Evolutionary conservation across 1,140 invertebrate species (phyloP).

Genomic region (Megalopta genalis): DNA sequence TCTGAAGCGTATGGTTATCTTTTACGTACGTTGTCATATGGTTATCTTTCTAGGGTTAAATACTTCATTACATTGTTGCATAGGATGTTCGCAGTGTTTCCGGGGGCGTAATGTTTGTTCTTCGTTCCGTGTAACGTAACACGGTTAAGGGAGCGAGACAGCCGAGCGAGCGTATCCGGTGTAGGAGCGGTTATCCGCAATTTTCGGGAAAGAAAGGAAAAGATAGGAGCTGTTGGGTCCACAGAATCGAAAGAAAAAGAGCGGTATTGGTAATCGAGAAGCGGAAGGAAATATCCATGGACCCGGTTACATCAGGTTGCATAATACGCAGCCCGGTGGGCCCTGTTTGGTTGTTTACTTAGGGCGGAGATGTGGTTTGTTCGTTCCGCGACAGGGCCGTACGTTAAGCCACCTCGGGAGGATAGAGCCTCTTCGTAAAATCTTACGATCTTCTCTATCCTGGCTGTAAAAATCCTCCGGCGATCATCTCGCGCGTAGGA

Average conservation of each 20-base stretch:
- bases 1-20: no score
- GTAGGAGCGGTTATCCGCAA: slow-evolving; percentile 39
- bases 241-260: neutral
- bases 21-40: no score
- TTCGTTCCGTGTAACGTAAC: slow-evolving; percentile 3
- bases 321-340: slow-evolving; percentile 47
- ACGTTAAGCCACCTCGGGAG: neutral
- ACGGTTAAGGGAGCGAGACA: neutral
- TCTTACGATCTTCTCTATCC: slow-evolving; percentile 24
- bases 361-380: slow-evolving; percentile 56
- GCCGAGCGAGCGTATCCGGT: slow-evolving; percentile 15
- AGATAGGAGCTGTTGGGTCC: neutral
- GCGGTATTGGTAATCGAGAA: slow-evolving; percentile 14
- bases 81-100: no score
- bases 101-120: neutral
- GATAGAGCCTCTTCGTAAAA: slow-evolving; percentile 22
- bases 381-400: slow-evolving; percentile 23
- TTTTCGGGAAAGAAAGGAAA: slow-evolving; percentile 11
- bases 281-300: slow-evolving; percentile 53
- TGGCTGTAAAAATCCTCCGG: slow-evolving; percentile 39
- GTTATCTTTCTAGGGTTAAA: no score
- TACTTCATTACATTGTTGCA: no score
- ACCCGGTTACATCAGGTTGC: slow-evolving; percentile 62
- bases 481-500: slow-evolving; percentile 9
- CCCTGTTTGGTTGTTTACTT: slow-evolving; percentile 52